A percentile compares a stretch with the other conserved stretches of the same genome.
Evolutionary conservation across 2,888 invertebrate species (phyloP).

Genomic region (Leucophenga maculata): DNA sequence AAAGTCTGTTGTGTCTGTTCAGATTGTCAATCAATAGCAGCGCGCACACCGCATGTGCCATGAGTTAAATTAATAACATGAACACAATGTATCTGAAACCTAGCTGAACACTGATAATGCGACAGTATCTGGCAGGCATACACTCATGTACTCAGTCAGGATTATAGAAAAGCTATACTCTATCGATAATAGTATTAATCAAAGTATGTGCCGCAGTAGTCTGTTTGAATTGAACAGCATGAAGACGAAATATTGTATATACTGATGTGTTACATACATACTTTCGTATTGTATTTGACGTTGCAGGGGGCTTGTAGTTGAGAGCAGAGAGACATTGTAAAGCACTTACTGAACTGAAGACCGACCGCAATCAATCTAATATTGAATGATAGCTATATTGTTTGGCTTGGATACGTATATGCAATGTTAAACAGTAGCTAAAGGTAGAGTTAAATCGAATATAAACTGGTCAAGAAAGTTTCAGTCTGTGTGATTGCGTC

Average conservation of each 20-base stretch:
- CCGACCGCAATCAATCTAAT: conserved; percentile 13
- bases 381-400: conserved; percentile 16
- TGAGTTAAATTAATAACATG: conserved; percentile 22
- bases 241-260: not conserved
- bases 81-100: not conserved
- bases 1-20: not conserved
- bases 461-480: no score
- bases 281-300: not conserved
- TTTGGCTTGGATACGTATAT: conserved; percentile 3
- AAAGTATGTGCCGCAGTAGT: not conserved
- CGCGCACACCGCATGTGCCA: not conserved
- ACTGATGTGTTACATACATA: no score
- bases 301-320: not conserved
- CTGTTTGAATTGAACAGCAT: no score
- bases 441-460: no score
- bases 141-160: no score
- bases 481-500: no score
- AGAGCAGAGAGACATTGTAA: not conserved
- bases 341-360: not conserved
- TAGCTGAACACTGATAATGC: not conserved
- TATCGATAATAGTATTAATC: conserved; percentile 20
- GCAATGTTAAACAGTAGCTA: conserved; percentile 4
- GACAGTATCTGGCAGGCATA: not conserved
- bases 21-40: conserved; percentile 11
- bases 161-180: conserved; percentile 4